Percentiles rank a stretch among this genome's conserved stretches.
These are phyloP conservation scores for Melolontha melolontha DNA, from an alignment of 2,888 invertebrate genomes.

Conservation along the genomic window DNA sequence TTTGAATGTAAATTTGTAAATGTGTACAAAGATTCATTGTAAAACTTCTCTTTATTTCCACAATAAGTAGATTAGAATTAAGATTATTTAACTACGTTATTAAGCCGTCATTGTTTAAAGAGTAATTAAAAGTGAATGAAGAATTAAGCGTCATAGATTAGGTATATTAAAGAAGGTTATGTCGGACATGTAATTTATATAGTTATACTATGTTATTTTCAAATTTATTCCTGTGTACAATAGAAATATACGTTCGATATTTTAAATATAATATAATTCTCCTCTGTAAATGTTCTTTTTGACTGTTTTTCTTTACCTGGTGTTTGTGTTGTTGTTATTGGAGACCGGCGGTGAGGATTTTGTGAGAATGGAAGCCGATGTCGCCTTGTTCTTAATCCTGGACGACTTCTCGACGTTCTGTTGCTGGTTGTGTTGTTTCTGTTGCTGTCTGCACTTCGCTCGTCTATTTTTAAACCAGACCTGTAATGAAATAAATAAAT, in stretches of 20 bases:
- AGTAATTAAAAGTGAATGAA: too few species aligned
- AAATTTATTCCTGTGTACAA: too few species aligned
- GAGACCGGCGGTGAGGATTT: constrained; percentile 63
- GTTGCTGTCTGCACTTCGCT: constrained; percentile 78
- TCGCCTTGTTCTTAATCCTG: constrained; percentile 60
- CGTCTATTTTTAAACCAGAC: constrained; percentile 82
- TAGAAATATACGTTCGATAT: background rate
- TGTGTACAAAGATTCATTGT: too few species aligned
- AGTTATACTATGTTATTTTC: too few species aligned
- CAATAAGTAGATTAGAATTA: too few species aligned
- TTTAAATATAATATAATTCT: too few species aligned
- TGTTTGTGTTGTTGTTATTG: constrained; percentile 63
- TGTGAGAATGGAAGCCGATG: constrained; percentile 56
- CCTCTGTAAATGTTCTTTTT: too few species aligned
- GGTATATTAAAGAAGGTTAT: background rate
- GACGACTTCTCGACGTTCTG: constrained; percentile 63
- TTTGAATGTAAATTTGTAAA: too few species aligned
- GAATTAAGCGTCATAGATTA: background rate
- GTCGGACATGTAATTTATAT: too few species aligned
- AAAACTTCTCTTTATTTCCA: too few species aligned
- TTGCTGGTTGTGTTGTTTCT: constrained; percentile 67
- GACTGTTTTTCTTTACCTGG: constrained; percentile 56
- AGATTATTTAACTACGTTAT: too few species aligned
- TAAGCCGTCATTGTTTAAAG: too few species aligned
- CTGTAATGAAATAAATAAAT: constrained; percentile 60